These are phyloP conservation scores for Dromaius novaehollandiae DNA, from an alignment of 2,113 vertebrate species.

Conservation along the genomic window DNA sequence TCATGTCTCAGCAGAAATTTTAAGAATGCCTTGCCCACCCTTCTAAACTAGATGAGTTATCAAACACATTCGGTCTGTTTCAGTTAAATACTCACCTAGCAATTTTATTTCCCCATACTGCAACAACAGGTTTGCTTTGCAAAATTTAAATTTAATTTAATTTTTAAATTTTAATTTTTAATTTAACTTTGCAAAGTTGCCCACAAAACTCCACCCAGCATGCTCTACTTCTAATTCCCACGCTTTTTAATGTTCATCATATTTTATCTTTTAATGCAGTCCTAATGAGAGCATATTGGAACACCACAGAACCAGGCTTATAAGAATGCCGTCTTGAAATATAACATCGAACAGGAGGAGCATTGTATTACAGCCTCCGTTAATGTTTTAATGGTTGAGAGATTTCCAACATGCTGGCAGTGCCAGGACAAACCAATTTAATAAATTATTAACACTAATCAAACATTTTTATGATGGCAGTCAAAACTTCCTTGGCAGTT, in stretches of 20 bases:
- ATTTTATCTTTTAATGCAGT: conserved; percentile 63
- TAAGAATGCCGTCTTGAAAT: conserved; percentile 62
- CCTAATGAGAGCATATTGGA: conserved; percentile 62
- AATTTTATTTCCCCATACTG: conserved; percentile 35
- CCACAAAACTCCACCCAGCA: conserved; percentile 24
- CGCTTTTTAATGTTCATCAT: conserved; percentile 63
- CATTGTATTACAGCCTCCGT: conserved; percentile 66
- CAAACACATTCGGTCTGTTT: background rate
- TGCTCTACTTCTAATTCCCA: conserved; percentile 48
- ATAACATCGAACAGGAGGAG: conserved; percentile 53
- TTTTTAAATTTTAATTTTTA: too few species aligned
- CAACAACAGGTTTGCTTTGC: conserved; percentile 29
- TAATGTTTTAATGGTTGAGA: conserved; percentile 73
- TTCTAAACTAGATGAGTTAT: background rate
- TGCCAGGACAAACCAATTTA: conserved; percentile 66
- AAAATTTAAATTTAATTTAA: background rate
- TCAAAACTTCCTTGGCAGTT: conserved; percentile 63
- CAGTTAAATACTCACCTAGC: background rate
- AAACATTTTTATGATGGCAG: conserved; percentile 72
- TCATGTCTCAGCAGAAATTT: background rate
- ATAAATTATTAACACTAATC: conserved; percentile 78
- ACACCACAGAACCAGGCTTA: conserved; percentile 48
- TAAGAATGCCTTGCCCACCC: background rate
- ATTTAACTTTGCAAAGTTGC: background rate
- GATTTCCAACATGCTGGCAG: conserved; percentile 68